Evolutionary conservation across 2,888 invertebrate species (phyloP).

Genomic region (Eupeodes luniger): DNA sequence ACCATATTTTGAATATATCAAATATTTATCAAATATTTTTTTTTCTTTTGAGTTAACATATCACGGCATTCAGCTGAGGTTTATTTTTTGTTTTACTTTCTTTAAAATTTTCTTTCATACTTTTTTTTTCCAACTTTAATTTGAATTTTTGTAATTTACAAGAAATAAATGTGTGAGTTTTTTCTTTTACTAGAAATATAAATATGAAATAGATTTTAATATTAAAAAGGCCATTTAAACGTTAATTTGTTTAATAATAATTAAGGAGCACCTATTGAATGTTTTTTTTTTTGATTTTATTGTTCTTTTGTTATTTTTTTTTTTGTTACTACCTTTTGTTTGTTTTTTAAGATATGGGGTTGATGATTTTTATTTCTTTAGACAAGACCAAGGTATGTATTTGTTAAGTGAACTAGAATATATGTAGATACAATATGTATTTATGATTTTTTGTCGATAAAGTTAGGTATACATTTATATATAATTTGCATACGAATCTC

Average conservation of each 20-base stretch:
- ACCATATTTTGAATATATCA: constrained; percentile 50
- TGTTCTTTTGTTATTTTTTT: constrained; percentile 18
- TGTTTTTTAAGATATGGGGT: not conserved
- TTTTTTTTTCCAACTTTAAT: constrained; percentile 57
- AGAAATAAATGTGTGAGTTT: constrained; percentile 48
- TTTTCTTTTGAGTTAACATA: constrained; percentile 79
- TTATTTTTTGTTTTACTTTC: constrained; percentile 77
- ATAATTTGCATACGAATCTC: too few species aligned
- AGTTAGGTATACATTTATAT: too few species aligned
- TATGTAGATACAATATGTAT: too few species aligned
- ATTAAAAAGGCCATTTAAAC: constrained; percentile 38
- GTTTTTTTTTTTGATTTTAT: constrained; percentile 53
- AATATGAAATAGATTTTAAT: constrained; percentile 55
- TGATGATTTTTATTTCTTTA: not conserved
- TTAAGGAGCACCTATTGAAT: constrained; percentile 67
- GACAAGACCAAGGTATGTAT: too few species aligned
- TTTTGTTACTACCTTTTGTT: not conserved
- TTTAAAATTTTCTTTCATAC: constrained; percentile 42
- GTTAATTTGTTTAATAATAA: constrained; percentile 33
- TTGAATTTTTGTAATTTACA: constrained; percentile 62
- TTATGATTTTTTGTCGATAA: too few species aligned
- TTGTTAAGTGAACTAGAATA: too few species aligned
- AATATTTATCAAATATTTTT: constrained; percentile 15
- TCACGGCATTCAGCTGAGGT: constrained; percentile 84
- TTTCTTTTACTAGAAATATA: constrained; percentile 60